Percentiles rank a stretch among this genome's conserved stretches.
Conservation (phyloP, 2,888 invertebrate species). For the Pachliopta kotzebuea region DNA sequence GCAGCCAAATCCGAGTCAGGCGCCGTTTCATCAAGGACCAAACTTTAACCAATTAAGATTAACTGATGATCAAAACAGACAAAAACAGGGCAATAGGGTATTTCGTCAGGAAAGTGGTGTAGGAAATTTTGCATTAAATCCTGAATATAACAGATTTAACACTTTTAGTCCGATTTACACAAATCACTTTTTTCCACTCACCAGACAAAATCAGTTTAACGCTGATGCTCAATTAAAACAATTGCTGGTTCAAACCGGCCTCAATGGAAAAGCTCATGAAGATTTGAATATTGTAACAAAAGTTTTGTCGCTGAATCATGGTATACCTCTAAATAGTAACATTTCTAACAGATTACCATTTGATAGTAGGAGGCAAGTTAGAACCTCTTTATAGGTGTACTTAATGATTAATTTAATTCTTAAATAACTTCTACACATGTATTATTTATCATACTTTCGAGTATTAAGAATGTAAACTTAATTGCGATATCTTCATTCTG, state of each 20-base stretch:
- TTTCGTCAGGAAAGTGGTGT: conserved; percentile 80
- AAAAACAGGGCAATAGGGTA: conserved; percentile 66
- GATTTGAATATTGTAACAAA: conserved; percentile 91
- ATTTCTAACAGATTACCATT: conserved; percentile 66
- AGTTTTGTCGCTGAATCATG: conserved; percentile 89
- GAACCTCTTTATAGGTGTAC: conserved; percentile 38
- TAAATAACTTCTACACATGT: background rate
- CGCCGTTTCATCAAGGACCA: conserved; percentile 53
- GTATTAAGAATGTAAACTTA: background rate
- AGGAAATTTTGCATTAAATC: conserved; percentile 83
- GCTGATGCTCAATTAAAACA: conserved; percentile 82
- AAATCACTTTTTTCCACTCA: conserved; percentile 55
- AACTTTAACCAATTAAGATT: conserved; percentile 58
- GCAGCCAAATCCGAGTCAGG: conserved; percentile 53
- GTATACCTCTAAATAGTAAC: conserved; percentile 73
- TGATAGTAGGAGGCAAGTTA: conserved; percentile 64
- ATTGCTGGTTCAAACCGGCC: conserved; percentile 83
- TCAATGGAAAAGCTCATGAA: conserved; percentile 83
- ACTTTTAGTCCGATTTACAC: conserved; percentile 52
- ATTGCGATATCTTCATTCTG: background rate
- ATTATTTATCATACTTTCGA: background rate
- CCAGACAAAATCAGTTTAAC: conserved; percentile 60
- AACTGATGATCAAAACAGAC: conserved; percentile 50
- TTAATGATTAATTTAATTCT: no score
- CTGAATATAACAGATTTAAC: conserved; percentile 61